These are phyloP conservation scores for Drosophila hamatofila DNA, from an alignment of 2,888 invertebrate species.

Conservation along the genomic window DNA sequence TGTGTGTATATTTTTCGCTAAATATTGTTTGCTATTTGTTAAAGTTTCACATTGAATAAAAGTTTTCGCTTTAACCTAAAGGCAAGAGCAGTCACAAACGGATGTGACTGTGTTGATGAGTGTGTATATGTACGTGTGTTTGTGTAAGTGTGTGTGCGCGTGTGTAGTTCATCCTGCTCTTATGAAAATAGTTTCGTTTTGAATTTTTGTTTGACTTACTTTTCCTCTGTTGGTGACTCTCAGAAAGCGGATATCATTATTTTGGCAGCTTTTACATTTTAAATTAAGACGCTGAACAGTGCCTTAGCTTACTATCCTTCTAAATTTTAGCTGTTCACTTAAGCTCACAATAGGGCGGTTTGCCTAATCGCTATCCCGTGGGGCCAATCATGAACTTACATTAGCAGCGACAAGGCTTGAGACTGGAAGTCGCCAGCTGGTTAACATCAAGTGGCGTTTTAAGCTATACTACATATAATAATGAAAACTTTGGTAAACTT, in stretches of 20 bases:
- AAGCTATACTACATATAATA: too few species aligned
- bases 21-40: constrained; percentile 68
- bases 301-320: too few species aligned
- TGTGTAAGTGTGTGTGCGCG: background rate
- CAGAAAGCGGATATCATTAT: background rate
- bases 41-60: constrained; percentile 54
- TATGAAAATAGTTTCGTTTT: background rate
- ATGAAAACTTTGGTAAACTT: too few species aligned
- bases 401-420: too few species aligned
- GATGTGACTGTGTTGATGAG: background rate
- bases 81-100: constrained; percentile 9
- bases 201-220: background rate
- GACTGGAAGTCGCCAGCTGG: too few species aligned
- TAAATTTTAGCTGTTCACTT: background rate
- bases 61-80: constrained; percentile 52
- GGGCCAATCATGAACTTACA: too few species aligned
- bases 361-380: too few species aligned
- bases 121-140: background rate
- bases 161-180: background rate
- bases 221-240: background rate
- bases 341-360: background rate
- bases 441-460: too few species aligned
- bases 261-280: background rate
- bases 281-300: too few species aligned
- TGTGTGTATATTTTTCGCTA: constrained; percentile 43